A percentile compares a stretch with the other conserved stretches of the same genome.
These are phyloP conservation scores for Pseudococcus jackbeardsleyi DNA, from an alignment of 2,888 invertebrate species.

Conservation along the genomic window DNA sequence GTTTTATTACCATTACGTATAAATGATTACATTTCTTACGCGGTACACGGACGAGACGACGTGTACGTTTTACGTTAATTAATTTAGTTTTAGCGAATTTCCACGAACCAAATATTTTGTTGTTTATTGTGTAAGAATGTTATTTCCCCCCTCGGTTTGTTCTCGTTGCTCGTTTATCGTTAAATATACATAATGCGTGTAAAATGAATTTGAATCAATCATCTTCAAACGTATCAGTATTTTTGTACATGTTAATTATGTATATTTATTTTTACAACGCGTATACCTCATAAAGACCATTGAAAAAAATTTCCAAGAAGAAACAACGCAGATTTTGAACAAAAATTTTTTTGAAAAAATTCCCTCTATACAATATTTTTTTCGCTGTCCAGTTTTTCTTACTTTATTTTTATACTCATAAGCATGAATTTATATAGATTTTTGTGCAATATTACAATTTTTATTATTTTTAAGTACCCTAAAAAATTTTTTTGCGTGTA, in stretches of 20 bases:
- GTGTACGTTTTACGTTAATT: conserved; percentile 47
- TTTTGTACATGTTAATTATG: conserved; percentile 6
- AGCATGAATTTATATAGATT: conserved; percentile 6
- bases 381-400: background rate
- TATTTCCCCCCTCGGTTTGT: conserved; percentile 30
- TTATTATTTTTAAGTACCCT: background rate
- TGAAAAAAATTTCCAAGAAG: background rate
- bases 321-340: background rate
- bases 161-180: conserved; percentile 50
- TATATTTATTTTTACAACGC: background rate
- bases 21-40: conserved; percentile 41
- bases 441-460: conserved; percentile 34
- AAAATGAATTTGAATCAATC: background rate
- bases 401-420: conserved; percentile 31
- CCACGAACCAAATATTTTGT: conserved; percentile 58
- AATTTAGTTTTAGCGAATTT: conserved; percentile 56
- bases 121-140: conserved; percentile 47
- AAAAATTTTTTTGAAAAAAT: background rate
- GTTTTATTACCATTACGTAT: conserved; percentile 45
- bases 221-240: conserved; percentile 30
- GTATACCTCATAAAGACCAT: background rate
- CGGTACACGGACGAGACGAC: background rate
- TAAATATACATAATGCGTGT: background rate
- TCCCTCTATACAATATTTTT: background rate
- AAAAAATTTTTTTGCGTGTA: conserved; percentile 4